Conservation (phyloP, 2,113 vertebrate genomes). For the Gobio gobio region DNA sequence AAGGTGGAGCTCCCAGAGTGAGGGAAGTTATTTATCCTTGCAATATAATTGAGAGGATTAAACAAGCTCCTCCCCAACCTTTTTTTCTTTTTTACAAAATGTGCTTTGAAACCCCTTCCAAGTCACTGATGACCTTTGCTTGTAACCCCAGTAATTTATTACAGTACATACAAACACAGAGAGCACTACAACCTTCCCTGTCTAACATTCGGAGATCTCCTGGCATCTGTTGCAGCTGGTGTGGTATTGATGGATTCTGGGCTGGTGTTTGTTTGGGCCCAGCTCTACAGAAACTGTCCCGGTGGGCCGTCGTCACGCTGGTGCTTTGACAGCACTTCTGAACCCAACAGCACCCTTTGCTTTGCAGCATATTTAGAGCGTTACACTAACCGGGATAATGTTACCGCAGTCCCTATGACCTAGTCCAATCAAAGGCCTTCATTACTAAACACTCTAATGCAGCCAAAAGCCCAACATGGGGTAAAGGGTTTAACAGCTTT, state of each 20-base stretch:
- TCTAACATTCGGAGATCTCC: slow-evolving; percentile 54
- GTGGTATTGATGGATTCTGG: slow-evolving; percentile 58
- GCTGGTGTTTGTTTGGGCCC: slow-evolving; percentile 30
- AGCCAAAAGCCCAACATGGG: slow-evolving; percentile 39
- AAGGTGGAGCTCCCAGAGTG: neutral
- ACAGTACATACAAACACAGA: slow-evolving; percentile 12
- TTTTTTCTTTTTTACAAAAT: neutral
- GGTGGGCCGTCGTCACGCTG: slow-evolving; percentile 4
- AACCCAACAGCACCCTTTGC: slow-evolving; percentile 30
- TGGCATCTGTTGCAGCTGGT: slow-evolving; percentile 60
- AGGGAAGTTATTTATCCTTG: neutral
- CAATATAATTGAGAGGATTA: neutral
- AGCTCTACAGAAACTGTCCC: slow-evolving; percentile 49
- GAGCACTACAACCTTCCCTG: slow-evolving; percentile 33
- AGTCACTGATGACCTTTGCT: slow-evolving; percentile 32
- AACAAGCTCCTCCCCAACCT: neutral
- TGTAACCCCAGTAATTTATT: slow-evolving; percentile 6
- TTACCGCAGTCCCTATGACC: slow-evolving; percentile 55
- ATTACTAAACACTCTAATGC: slow-evolving; percentile 41
- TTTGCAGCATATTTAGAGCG: slow-evolving; percentile 57
- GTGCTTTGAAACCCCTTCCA: slow-evolving; percentile 18
- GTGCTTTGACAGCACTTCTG: slow-evolving; percentile 32
- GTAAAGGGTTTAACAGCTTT: slow-evolving; percentile 45
- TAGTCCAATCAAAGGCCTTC: slow-evolving; percentile 39
- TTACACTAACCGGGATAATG: slow-evolving; percentile 60